These are phyloP conservation scores for Philaethria dido DNA, from an alignment of 2,888 invertebrate genomes.

Conservation along the genomic window DNA sequence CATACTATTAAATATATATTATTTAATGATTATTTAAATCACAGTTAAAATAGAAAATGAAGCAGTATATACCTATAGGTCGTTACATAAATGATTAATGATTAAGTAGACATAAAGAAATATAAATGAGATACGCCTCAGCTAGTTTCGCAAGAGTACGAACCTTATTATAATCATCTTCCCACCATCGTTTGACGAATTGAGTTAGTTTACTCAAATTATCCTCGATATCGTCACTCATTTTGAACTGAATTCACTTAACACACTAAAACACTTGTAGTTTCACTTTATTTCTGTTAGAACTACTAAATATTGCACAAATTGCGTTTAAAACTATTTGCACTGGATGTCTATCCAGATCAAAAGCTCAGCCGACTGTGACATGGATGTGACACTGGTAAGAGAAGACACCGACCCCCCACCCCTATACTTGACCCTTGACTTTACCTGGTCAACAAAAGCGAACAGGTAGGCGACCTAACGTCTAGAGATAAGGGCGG, in stretches of 20 bases:
- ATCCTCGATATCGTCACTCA: conserved; percentile 56
- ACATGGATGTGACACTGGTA: conserved; percentile 32
- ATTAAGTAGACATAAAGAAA: neutral
- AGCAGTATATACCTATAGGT: neutral
- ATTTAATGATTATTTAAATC: no score
- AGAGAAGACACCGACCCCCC: conserved; percentile 22
- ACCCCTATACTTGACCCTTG: conserved; percentile 45
- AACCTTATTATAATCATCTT: conserved; percentile 64
- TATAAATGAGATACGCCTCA: conserved; percentile 2
- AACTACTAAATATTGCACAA: neutral
- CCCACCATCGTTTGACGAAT: conserved; percentile 75
- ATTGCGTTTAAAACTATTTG: neutral
- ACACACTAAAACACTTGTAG: conserved; percentile 1
- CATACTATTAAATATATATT: no score
- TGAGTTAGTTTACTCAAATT: conserved; percentile 61
- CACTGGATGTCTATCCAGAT: conserved; percentile 28
- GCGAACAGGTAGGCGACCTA: conserved; percentile 10
- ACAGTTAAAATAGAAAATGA: no score
- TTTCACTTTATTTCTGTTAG: neutral
- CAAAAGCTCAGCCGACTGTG: conserved; percentile 38
- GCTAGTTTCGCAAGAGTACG: neutral
- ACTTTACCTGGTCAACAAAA: conserved; percentile 42
- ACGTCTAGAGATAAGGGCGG: conserved; percentile 13
- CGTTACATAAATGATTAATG: conserved; percentile 9
- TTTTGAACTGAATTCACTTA: conserved; percentile 39